phyloP scores from a whole-genome alignment of 2,888 invertebrate genomes.

The Sesia bembeciformis region DNA sequence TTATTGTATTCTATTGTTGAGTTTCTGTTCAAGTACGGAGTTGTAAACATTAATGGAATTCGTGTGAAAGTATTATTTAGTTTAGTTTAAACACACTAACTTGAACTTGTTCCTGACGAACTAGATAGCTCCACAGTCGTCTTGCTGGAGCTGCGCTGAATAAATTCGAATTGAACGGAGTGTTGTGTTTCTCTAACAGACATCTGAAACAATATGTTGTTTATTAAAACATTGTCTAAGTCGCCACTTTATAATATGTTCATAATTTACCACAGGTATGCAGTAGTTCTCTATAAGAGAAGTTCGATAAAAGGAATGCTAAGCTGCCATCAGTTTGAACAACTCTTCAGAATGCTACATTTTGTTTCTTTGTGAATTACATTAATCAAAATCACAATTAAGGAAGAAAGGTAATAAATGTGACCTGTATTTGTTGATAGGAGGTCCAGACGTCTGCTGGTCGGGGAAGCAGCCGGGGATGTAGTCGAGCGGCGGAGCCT shows the following conservation, averaged over 20 bases:
- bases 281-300: neutral
- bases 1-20: no score
- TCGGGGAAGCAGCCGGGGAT: constrained; percentile 94
- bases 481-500: constrained; percentile 88
- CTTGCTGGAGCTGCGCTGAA: constrained; percentile 84
- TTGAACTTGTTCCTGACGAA: constrained; percentile 93
- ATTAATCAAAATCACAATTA: neutral
- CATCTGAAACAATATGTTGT: constrained; percentile 74
- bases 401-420: neutral
- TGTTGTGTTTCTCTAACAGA: constrained; percentile 93
- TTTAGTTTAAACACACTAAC: constrained; percentile 23
- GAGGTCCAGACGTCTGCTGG: constrained; percentile 81
- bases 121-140: constrained; percentile 94
- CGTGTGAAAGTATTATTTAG: no score
- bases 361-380: neutral
- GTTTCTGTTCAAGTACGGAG: no score
- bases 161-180: constrained; percentile 88
- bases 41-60: no score
- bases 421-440: constrained; percentile 91
- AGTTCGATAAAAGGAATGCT: no score
- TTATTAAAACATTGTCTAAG: no score
- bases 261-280: neutral
- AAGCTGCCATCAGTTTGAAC: no score
- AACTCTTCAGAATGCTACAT: no score
- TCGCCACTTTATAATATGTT: no score